Conservation (phyloP, 2,888 invertebrate genomes). For the Thecocarcelia acutangulata region DNA sequence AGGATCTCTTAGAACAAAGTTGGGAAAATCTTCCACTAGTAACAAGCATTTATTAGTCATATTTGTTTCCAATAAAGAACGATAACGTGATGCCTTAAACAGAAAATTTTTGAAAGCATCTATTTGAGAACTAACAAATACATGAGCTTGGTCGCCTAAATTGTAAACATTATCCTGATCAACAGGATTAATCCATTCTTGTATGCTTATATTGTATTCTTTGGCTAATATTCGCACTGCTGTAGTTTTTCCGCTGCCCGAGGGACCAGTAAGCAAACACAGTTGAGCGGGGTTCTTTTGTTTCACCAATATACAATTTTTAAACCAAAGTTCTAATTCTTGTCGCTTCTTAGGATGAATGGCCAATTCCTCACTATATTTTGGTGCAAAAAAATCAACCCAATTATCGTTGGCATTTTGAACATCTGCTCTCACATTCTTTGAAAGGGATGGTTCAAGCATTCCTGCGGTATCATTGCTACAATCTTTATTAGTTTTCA, state of each 20-base stretch:
- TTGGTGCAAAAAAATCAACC: conserved; percentile 85
- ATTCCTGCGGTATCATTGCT: neutral
- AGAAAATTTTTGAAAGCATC: conserved; percentile 89
- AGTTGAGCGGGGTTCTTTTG: conserved; percentile 81
- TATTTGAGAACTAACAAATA: conserved; percentile 83
- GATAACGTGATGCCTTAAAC: conserved; percentile 89
- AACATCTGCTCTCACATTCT: neutral
- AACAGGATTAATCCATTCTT: conserved; percentile 92
- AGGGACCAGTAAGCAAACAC: conserved; percentile 89
- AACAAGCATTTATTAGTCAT: conserved; percentile 83
- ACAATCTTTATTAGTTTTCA: conserved; percentile 51
- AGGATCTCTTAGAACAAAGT: conserved; percentile 86
- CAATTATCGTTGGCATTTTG: conserved; percentile 81
- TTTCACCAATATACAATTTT: conserved; percentile 72
- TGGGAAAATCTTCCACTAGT: conserved; percentile 92
- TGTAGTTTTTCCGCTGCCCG: conserved; percentile 92
- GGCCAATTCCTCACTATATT: conserved; percentile 85
- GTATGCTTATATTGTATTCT: conserved; percentile 82
- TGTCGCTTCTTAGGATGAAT: conserved; percentile 88
- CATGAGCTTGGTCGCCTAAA: conserved; percentile 74
- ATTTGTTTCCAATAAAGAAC: conserved; percentile 75
- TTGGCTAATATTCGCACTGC: conserved; percentile 86
- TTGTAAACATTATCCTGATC: conserved; percentile 84
- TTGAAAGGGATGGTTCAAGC: neutral
- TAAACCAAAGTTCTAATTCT: conserved; percentile 88